A percentile compares a stretch with the other conserved stretches of the same genome.
phyloP scores from a whole-genome alignment of 2,888 invertebrate species.

The Cephonodes hylas region DNA sequence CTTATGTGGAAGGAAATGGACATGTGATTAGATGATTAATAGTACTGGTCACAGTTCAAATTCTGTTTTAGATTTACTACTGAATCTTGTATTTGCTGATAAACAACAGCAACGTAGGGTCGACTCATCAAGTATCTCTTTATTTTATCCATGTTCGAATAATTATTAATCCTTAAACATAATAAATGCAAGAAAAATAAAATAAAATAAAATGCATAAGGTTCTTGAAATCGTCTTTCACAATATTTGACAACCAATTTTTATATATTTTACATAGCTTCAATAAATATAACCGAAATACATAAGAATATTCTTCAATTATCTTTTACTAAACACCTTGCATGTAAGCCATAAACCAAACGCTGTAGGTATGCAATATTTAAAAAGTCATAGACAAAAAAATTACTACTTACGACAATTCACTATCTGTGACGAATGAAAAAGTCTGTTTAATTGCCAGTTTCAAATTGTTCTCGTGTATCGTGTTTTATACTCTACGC shows the following conservation, averaged over 20 bases:
- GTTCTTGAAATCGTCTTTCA: too few relatives aligned
- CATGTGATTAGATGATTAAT: neutral
- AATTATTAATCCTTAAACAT: too few relatives aligned
- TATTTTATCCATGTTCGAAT: too few relatives aligned
- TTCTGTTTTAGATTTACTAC: neutral
- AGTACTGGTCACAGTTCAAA: neutral
- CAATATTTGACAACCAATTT: too few relatives aligned
- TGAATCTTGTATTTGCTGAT: neutral
- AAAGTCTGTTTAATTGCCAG: slow-evolving; percentile 27
- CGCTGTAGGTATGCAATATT: neutral
- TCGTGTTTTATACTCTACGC: neutral
- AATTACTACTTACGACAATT: slow-evolving; percentile 45
- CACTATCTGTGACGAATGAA: slow-evolving; percentile 50
- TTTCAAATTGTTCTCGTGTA: neutral
- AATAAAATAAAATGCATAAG: too few relatives aligned
- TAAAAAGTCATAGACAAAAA: slow-evolving; percentile 33
- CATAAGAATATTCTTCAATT: too few relatives aligned
- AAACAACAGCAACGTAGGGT: neutral
- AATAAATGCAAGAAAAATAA: too few relatives aligned
- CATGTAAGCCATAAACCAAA: neutral
- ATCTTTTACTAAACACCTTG: neutral
- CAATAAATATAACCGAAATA: too few relatives aligned
- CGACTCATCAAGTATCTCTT: neutral
- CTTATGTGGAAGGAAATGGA: neutral
- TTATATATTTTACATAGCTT: too few relatives aligned